Base-by-base conservation (phyloP, 1,140 invertebrate species). In the Drosophila ogumai region DNA sequence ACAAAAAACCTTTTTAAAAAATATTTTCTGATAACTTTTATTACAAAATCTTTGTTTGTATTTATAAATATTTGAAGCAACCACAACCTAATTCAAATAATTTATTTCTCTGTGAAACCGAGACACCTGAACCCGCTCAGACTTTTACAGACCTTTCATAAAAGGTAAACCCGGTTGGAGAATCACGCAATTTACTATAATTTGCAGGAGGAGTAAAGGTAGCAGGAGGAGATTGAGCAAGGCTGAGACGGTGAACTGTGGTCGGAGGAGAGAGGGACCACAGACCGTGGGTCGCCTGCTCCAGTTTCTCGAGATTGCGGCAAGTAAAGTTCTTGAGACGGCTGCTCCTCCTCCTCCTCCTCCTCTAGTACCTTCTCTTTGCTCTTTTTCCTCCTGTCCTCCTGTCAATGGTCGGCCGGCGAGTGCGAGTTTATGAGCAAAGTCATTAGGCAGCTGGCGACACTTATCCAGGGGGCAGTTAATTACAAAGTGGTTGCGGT, bases 141-240 rank as follows among this genome's bases (percentile, higher is more conserved):
- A 34, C 12, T 19, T 10, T 31, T 22, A 17, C 34, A 40, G 41
- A 66, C 41, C 47, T 52, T 52, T 69, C 36, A 47, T 47, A 49
- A 80, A 69, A 81, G 82, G 78, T 79, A 76, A 64, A 67, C 74
- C 22, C 13, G 22, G 34, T 9, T 15, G 28, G 31, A 65, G 80
- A 88, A 84, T 90, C 85, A 84, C 81, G 86, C 85, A 90, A 90
- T 90, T 90, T 90, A 85, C 81, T 90, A 90, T 90, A 90, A 90
- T 90, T 90, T 81, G 40, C 68, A 69, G 47, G 52, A 34, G 38
- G 13, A 59, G 47, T 22, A 38, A 5, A 6, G 50, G 12, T 13
- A n/a, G 25, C 9, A 36, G 15, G 25, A 49, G 54, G 31, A 64
- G 58, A 46, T 67, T 54, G 52, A 19, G 47, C 10, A 34, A 43